Percentiles rank a stretch among this genome's conserved stretches.
Conservation (phyloP, 2,113 vertebrate species). For the Phaethon lepturus region DNA sequence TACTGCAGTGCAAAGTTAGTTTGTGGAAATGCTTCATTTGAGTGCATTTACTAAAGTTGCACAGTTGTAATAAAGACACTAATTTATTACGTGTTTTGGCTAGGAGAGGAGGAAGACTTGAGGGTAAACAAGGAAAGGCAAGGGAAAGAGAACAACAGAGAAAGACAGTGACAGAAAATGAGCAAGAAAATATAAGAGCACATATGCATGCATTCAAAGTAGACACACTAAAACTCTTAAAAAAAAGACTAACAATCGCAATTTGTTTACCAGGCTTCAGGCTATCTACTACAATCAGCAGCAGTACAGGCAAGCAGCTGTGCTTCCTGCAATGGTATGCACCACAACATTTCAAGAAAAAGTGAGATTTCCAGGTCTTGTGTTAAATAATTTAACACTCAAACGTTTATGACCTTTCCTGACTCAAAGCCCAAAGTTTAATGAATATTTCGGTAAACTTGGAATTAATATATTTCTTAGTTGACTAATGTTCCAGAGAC, state of each 20-base stretch:
- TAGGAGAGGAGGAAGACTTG: not conserved
- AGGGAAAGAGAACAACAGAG: not conserved
- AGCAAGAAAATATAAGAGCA: not conserved
- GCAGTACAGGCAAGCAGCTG: not conserved
- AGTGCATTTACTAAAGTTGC: not conserved
- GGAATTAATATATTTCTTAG: not conserved
- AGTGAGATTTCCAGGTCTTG: not conserved
- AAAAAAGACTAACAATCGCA: not conserved
- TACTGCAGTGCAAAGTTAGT: not conserved
- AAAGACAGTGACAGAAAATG: not conserved
- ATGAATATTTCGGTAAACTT: not conserved
- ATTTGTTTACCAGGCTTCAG: not conserved
- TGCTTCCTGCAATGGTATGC: accelerated
- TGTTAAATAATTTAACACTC: not conserved
- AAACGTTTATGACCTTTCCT: not conserved
- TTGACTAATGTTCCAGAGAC: not conserved
- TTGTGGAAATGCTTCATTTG: not conserved
- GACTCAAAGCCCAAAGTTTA: not conserved
- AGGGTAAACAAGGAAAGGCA: not conserved
- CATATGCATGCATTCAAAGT: accelerated
- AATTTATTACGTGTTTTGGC: not conserved
- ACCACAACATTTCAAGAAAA: not conserved
- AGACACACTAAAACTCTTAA: not conserved
- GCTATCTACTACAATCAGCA: not conserved
- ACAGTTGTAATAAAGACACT: not conserved